Percentiles rank a stretch among this genome's conserved stretches.
phyloP scores from a whole-genome alignment of 2,797 vertebrate species.

The Periparus ater region DNA sequence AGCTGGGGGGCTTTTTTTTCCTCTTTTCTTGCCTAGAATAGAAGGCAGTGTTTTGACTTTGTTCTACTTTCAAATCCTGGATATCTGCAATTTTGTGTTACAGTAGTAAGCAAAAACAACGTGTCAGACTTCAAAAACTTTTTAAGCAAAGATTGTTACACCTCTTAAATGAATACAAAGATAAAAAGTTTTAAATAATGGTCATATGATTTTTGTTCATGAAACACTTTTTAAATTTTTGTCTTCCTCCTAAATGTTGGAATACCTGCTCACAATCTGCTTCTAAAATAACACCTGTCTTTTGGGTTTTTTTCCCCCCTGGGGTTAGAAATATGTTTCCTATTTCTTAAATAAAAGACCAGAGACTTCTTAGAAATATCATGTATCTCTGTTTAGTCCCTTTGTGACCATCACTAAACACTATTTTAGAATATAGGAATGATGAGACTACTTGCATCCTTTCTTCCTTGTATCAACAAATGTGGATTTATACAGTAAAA shows the following conservation, averaged over 20 bases:
- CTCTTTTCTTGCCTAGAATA: not conserved
- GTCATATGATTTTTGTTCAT: not conserved
- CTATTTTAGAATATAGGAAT: not conserved
- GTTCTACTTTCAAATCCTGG: not conserved
- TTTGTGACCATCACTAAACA: not conserved
- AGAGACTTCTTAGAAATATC: not conserved
- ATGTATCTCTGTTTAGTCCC: not conserved
- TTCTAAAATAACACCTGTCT: not conserved
- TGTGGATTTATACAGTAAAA: not conserved
- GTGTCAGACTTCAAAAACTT: not conserved
- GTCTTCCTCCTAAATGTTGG: not conserved
- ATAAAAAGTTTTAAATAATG: not conserved
- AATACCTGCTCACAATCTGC: not conserved
- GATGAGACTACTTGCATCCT: not conserved
- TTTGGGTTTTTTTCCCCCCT: fast-evolving
- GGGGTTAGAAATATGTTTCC: not conserved
- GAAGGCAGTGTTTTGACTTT: not conserved
- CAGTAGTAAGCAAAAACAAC: not conserved
- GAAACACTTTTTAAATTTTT: not conserved
- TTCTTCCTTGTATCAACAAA: not conserved
- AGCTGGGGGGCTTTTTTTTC: not conserved
- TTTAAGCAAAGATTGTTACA: not conserved
- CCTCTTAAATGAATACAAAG: not conserved
- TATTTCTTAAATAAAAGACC: not conserved
- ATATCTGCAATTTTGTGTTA: not conserved